Conservation (phyloP, 2,797 vertebrate genomes). For the Thalassophryne amazonica region DNA sequence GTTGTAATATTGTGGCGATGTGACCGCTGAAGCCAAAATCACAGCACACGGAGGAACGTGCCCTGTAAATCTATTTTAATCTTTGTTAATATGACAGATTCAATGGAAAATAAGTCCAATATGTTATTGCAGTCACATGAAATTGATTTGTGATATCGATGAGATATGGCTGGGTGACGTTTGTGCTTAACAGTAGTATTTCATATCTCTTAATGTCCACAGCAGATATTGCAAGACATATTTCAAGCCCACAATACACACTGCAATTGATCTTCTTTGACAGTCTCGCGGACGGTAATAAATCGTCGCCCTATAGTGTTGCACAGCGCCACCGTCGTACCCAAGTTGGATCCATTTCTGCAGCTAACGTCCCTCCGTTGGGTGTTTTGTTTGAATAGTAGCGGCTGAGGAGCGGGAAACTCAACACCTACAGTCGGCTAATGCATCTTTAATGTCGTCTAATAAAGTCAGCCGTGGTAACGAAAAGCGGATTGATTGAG, state of each 20-base stretch:
- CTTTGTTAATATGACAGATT: background rate
- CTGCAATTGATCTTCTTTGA: slow-evolving; percentile 8
- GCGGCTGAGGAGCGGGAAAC: slow-evolving; percentile 49
- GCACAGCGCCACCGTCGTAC: slow-evolving; percentile 13
- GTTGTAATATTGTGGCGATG: background rate
- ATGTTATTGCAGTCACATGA: background rate
- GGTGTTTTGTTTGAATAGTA: slow-evolving; percentile 44
- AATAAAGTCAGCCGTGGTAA: slow-evolving; percentile 60
- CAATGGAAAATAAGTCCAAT: background rate
- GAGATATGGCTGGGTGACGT: background rate
- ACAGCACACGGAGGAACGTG: background rate
- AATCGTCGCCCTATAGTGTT: slow-evolving; percentile 16
- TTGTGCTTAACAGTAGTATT: background rate
- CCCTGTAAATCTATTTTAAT: background rate
- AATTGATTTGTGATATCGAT: slow-evolving; percentile 1
- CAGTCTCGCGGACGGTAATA: slow-evolving; percentile 15
- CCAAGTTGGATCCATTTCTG: slow-evolving; percentile 22
- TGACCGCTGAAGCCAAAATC: background rate
- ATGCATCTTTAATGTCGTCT: slow-evolving; percentile 75
- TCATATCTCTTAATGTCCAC: slow-evolving; percentile 18
- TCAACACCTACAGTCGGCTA: slow-evolving; percentile 51
- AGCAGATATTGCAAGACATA: slow-evolving; percentile 18
- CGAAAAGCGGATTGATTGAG: slow-evolving; percentile 68
- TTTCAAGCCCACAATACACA: slow-evolving; percentile 1
- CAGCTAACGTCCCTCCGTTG: slow-evolving; percentile 22